phyloP scores from a whole-genome alignment of 2,113 vertebrate genomes.

The Pluvialis apricaria region DNA sequence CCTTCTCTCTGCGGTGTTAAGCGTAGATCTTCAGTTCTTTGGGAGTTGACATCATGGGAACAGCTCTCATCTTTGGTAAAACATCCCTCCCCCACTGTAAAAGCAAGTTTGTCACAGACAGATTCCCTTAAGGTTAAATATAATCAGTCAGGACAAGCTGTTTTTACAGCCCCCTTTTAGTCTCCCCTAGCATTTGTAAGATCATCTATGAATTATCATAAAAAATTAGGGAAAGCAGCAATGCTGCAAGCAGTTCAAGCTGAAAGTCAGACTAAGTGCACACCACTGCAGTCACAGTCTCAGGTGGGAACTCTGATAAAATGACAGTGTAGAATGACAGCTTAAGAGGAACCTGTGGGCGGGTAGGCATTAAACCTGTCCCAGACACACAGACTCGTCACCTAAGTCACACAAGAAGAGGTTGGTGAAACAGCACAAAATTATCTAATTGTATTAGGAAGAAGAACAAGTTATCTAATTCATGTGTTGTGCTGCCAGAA shows the following conservation, averaged over 20 bases:
- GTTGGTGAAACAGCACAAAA: constrained; percentile 66
- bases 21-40: background rate
- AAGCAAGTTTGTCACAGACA: background rate
- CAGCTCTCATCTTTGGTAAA: background rate
- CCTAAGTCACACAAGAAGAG: constrained; percentile 57
- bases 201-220: background rate
- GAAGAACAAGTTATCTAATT: constrained; percentile 62
- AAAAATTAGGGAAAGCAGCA: background rate
- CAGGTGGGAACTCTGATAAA: constrained; percentile 57
- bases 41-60: background rate
- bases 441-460: constrained; percentile 68
- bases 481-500: constrained; percentile 54
- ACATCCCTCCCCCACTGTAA: background rate
- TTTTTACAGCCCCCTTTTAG: background rate
- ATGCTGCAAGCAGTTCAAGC: constrained; percentile 14
- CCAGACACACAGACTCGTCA: constrained; percentile 53
- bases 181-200: background rate
- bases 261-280: constrained; percentile 8
- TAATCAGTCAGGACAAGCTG: background rate
- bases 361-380: constrained; percentile 64
- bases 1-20: background rate
- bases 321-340: constrained; percentile 67
- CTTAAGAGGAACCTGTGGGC: constrained; percentile 65
- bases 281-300: constrained; percentile 18
- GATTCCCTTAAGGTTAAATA: constrained; percentile 11